Conservation (phyloP, 1,140 invertebrate genomes). For the Pseudomyrmex pallidus region DNA sequence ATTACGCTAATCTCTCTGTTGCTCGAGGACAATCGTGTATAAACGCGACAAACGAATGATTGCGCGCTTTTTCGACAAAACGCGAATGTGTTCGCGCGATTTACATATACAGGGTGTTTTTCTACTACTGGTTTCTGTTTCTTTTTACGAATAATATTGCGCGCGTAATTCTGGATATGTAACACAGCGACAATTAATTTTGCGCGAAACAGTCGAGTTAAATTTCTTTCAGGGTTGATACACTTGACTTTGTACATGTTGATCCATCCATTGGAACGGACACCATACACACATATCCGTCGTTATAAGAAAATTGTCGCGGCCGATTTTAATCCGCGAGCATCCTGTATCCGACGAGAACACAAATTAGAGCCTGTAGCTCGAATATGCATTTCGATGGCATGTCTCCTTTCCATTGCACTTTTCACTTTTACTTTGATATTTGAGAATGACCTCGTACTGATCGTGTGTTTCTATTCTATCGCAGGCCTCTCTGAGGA, state of each 20-base stretch:
- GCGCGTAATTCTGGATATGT: too few species aligned
- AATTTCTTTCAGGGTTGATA: too few species aligned
- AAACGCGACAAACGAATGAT: slow-evolving; percentile 67
- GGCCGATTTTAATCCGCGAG: neutral
- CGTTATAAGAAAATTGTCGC: neutral
- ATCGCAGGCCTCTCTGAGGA: slow-evolving; percentile 84
- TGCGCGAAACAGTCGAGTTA: too few species aligned
- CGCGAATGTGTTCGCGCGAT: slow-evolving; percentile 57
- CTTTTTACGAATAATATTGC: neutral
- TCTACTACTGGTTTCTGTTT: neutral
- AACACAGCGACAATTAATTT: too few species aligned
- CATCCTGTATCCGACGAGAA: slow-evolving; percentile 15
- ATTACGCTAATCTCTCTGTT: slow-evolving; percentile 39
- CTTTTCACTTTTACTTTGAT: slow-evolving; percentile 14
- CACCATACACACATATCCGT: neutral
- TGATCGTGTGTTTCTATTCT: slow-evolving; percentile 78
- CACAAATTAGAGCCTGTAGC: slow-evolving; percentile 48
- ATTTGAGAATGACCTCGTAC: slow-evolving; percentile 65
- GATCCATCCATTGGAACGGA: too few species aligned
- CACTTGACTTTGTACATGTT: too few species aligned
- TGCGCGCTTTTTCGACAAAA: slow-evolving; percentile 66
- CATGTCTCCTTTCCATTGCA: slow-evolving; percentile 45
- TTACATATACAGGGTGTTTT: slow-evolving; percentile 17
- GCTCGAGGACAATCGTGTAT: slow-evolving; percentile 31
- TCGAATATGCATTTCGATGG: slow-evolving; percentile 63